These are phyloP conservation scores for Cavia porcellus DNA, from an alignment of 2,113 vertebrate species.

Conservation along the genomic window DNA sequence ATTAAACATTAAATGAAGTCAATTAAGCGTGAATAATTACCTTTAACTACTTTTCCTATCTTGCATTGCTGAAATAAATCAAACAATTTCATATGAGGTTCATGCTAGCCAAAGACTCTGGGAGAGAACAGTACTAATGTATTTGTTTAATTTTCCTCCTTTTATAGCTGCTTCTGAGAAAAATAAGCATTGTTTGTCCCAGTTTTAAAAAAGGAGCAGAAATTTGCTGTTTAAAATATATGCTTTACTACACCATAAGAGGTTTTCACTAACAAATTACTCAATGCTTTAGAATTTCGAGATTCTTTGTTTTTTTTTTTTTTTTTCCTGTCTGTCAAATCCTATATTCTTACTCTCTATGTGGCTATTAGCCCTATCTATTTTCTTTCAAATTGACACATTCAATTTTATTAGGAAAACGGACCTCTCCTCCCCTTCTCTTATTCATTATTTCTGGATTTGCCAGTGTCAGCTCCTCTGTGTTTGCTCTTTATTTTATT, in stretches of 20 bases:
- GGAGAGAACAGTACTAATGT: constrained; percentile 67
- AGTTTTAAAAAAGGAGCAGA: not conserved
- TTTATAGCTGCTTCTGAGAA: constrained; percentile 31
- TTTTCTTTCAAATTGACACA: not conserved
- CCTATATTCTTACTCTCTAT: not conserved
- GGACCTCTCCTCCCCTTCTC: not conserved
- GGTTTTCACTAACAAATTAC: constrained; percentile 11
- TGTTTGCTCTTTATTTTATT: not conserved
- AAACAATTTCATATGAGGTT: constrained; percentile 75
- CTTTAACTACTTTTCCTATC: constrained; percentile 85
- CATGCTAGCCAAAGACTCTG: constrained; percentile 51
- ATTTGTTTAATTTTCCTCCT: constrained; percentile 28
- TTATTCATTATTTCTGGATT: not conserved
- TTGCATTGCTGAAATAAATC: constrained; percentile 84
- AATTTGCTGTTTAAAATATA: constrained; percentile 42
- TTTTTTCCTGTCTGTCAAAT: not conserved
- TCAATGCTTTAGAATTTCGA: not conserved
- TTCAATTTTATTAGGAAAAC: constrained; percentile 55
- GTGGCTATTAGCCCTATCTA: not conserved
- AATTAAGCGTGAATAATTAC: constrained; percentile 88
- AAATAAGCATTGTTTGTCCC: not conserved
- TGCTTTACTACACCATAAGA: not conserved
- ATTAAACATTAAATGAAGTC: constrained; percentile 89
- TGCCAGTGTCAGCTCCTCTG: not conserved
- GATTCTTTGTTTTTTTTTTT: not conserved